Conservation (phyloP, 92 coral and sea anemone species). For the Zoanthus sociatus region DNA sequence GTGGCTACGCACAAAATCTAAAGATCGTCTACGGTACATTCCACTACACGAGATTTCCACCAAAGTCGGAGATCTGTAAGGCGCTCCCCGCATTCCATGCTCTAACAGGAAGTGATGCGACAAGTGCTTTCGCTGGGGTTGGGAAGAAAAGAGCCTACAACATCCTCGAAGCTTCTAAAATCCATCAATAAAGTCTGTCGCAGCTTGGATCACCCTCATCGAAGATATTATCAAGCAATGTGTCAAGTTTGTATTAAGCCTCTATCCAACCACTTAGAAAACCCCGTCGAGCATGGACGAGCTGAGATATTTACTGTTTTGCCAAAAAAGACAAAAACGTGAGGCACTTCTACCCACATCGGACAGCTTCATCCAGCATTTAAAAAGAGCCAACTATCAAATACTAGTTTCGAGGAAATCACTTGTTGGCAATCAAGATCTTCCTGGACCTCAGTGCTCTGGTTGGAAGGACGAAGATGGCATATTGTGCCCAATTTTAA, state of each 20-base stretch:
- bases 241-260: not conserved
- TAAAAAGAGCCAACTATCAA: slow-evolving; percentile 63
- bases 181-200: slow-evolving; percentile 17
- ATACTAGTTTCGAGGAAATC: slow-evolving; percentile 63
- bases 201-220: slow-evolving; percentile 19
- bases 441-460: slow-evolving; percentile 66
- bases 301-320: slow-evolving; percentile 61
- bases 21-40: slow-evolving; percentile 37
- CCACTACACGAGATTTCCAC: slow-evolving; percentile 33
- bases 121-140: slow-evolving; percentile 39
- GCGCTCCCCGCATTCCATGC: slow-evolving; percentile 40
- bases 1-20: slow-evolving; percentile 8
- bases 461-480: slow-evolving; percentile 70
- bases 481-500: slow-evolving; percentile 53
- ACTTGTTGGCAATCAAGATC: slow-evolving; percentile 58
- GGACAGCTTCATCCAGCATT: slow-evolving; percentile 62
- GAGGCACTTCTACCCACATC: slow-evolving; percentile 73
- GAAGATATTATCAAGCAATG: slow-evolving; percentile 16
- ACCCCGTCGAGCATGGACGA: slow-evolving; percentile 41
- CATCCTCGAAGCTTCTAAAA: slow-evolving; percentile 5
- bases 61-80: slow-evolving; percentile 17
- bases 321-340: slow-evolving; percentile 59
- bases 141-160: slow-evolving; percentile 26
- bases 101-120: slow-evolving; percentile 33
- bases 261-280: not conserved